Evolutionary conservation across 92 coral and sea anemone genomes (phyloP).

Genomic region (Pocillopora meandrina): DNA sequence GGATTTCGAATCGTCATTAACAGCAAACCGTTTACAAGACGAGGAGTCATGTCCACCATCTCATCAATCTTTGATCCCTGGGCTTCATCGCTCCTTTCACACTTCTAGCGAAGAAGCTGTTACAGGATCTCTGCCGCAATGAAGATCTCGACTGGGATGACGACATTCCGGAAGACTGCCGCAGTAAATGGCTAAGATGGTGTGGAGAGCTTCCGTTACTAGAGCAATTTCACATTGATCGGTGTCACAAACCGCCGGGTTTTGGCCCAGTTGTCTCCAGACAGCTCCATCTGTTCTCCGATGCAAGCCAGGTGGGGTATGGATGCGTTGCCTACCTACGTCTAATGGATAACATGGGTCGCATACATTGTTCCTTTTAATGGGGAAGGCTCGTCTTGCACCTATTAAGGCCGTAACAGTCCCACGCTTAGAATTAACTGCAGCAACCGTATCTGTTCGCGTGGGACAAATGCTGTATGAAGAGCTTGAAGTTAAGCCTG

Average conservation of each 20-base stretch:
- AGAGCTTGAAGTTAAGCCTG: conserved; percentile 18
- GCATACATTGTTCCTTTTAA: conserved; percentile 40
- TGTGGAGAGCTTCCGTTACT: background rate
- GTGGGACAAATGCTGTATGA: conserved; percentile 29
- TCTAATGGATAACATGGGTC: conserved; percentile 20
- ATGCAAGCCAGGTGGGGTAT: conserved; percentile 49
- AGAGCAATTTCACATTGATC: background rate
- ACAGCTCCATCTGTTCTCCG: conserved; percentile 44
- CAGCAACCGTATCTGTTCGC: conserved; percentile 47
- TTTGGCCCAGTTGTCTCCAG: no score
- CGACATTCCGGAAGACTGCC: conserved; percentile 48
- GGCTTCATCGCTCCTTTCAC: conserved; percentile 63
- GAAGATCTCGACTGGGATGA: conserved; percentile 69
- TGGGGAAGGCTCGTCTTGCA: conserved; percentile 42
- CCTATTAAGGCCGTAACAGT: conserved; percentile 44
- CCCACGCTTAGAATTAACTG: conserved; percentile 48
- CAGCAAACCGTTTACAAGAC: conserved; percentile 62
- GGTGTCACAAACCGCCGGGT: background rate
- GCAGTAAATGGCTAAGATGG: background rate
- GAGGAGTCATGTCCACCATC: conserved; percentile 61
- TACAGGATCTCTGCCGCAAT: conserved; percentile 57
- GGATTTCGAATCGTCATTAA: conserved; percentile 54
- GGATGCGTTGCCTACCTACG: conserved; percentile 50
- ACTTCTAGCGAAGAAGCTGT: conserved; percentile 54
- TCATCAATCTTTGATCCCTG: conserved; percentile 62